Evolutionary conservation across 2,113 vertebrate genomes (phyloP).

Genomic region (Ophiodon elongatus): DNA sequence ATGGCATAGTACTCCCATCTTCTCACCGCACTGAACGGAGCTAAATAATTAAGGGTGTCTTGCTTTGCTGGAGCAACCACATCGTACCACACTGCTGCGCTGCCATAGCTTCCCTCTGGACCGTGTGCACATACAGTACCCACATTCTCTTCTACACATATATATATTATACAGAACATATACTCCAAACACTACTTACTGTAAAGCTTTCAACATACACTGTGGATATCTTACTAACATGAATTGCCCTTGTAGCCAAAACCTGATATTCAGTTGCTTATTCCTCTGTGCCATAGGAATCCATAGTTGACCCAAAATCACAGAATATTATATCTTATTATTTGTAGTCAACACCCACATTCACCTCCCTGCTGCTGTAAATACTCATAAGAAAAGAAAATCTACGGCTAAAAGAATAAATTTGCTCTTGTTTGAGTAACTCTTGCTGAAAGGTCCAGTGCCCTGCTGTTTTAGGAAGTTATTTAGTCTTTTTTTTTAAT

Average conservation of each 20-base stretch:
- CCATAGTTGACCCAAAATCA: not conserved
- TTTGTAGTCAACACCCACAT: not conserved
- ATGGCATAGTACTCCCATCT: constrained; percentile 27
- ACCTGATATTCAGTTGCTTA: not conserved
- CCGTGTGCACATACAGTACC: not conserved
- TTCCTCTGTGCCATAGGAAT: not conserved
- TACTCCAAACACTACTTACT: not conserved
- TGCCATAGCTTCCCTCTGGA: not conserved
- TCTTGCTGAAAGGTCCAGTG: no score
- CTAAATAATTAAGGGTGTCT: constrained; percentile 56
- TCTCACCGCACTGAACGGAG: constrained; percentile 30
- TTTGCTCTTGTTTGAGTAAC: no score
- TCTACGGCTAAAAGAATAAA: no score
- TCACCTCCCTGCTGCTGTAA: not conserved
- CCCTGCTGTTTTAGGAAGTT: no score
- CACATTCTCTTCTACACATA: not conserved
- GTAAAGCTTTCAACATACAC: not conserved
- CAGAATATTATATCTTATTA: not conserved
- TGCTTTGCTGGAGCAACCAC: constrained; percentile 24
- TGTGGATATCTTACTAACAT: not conserved
- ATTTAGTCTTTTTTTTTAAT: no score
- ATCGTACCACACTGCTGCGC: not conserved
- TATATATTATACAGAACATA: not conserved
- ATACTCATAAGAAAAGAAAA: not conserved
- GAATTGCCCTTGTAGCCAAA: not conserved